Base-by-base conservation (phyloP, 2,113 vertebrate genomes). In the Corydoras sp. region DNA sequence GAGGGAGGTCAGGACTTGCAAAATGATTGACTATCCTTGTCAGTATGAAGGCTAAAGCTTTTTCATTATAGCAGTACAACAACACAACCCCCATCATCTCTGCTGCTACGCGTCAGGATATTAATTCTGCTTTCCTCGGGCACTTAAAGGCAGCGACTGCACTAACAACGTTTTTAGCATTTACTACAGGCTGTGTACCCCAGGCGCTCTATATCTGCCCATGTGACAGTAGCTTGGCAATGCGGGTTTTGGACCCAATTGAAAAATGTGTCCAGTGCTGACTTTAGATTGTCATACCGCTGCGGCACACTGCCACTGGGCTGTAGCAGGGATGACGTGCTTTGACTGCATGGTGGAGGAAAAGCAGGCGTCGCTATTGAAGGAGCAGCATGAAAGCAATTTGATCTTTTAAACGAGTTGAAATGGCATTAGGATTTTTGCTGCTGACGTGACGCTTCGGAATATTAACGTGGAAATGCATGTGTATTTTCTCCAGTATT, bases 321-420 rank as follows among this genome's bases (percentile, higher is more conserved):
- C 48, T 54, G 58, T 76, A 68, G 61, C 61, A 65, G 62, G 63
- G 60, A 68, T 30, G 65, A 75, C 77, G 73, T 78, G 73, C 73
- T 61, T 18, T 9, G 69, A 65, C 68, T 75, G 60, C 69, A 56
- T 62, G 72, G 49, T 56, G 18, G 64, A 62, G 55, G 13, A 55
- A 71, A 51, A 58, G 72, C 62, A 31, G 72, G 13, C 13, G 65
- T 51, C 50, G 9, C 10, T 56, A 51, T 63, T 51, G 11, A 55
- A 43, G 56, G 55, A 10, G 10, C 62, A n/a, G 63, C 48, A 43
- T n/a, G 50, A 71, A 51, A 65, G 61, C 68, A 55, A 51, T 78
- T 68, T 78, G 31, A 59, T 72, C 35, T 72, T 56, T 68, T 15
- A 32, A 68, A 63, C 72, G 14, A 10, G 13, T 15, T 56, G 12